Percentiles rank a stretch among this genome's conserved stretches.
These are phyloP conservation scores for Crotalus helleri DNA, from an alignment of 2,113 vertebrate species.

Conservation along the genomic window DNA sequence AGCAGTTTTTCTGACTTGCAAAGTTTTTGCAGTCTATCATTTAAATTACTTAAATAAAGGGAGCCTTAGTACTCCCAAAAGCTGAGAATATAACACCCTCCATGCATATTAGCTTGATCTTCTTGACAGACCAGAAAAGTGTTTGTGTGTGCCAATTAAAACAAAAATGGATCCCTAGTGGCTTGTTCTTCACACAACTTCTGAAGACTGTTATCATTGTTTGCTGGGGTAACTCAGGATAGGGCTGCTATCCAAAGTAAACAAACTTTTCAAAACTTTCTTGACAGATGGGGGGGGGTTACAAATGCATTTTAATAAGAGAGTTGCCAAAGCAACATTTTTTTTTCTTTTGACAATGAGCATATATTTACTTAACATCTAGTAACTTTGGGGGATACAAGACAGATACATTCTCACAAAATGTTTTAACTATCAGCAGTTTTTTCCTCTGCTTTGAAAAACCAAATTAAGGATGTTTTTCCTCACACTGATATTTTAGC, in stretches of 20 bases:
- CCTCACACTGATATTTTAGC: conserved; percentile 67
- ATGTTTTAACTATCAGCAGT: conserved; percentile 70
- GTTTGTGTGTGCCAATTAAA: conserved; percentile 81
- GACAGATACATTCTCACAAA: conserved; percentile 77
- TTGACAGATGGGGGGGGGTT: conserved; percentile 73
- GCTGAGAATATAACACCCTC: conserved; percentile 79
- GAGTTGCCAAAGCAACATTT: conserved; percentile 78
- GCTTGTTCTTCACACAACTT: conserved; percentile 76
- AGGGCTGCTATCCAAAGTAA: conserved; percentile 78
- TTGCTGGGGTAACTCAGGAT: conserved; percentile 78
- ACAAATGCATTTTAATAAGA: conserved; percentile 82
- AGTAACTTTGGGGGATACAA: conserved; percentile 77
- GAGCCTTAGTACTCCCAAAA: conserved; percentile 80
- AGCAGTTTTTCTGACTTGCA: conserved; percentile 77
- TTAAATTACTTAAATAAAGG: conserved; percentile 85
- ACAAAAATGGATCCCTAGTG: conserved; percentile 79
- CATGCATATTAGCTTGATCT: conserved; percentile 81
- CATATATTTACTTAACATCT: conserved; percentile 82
- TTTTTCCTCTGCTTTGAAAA: conserved; percentile 57
- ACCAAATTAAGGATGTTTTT: conserved; percentile 72
- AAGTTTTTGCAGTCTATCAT: conserved; percentile 83
- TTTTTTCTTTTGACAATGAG: conserved; percentile 61
- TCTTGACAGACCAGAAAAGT: conserved; percentile 78
- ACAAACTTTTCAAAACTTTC: conserved; percentile 84
- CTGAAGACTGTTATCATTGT: conserved; percentile 81